Percentiles rank a stretch among this genome's conserved stretches.
These are phyloP conservation scores for Troilus luridus DNA, from an alignment of 2,888 invertebrate species.

Conservation along the genomic window DNA sequence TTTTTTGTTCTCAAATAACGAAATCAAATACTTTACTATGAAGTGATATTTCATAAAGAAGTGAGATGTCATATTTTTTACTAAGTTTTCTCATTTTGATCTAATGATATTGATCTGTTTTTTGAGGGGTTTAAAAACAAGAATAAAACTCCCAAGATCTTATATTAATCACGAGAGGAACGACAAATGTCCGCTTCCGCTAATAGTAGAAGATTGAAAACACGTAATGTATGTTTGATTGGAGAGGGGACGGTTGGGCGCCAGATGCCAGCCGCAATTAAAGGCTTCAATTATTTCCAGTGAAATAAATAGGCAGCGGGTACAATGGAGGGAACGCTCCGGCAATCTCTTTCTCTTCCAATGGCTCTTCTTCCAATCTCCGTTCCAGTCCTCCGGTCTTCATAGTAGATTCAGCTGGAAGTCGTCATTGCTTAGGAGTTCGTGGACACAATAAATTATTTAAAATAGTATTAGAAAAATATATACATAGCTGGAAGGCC, in stretches of 20 bases:
- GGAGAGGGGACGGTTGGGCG: constrained; percentile 7
- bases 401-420: background rate
- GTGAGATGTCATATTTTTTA: too few relatives aligned
- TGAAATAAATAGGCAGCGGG: constrained; percentile 24
- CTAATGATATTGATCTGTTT: background rate
- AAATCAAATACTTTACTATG: too few relatives aligned
- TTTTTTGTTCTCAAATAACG: too few relatives aligned
- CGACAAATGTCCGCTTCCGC: background rate
- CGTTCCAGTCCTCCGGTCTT: background rate
- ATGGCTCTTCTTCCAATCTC: background rate
- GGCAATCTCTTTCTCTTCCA: background rate
- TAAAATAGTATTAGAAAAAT: too few relatives aligned
- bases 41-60: too few relatives aligned
- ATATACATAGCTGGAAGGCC: too few relatives aligned
- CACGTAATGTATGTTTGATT: constrained; percentile 22
- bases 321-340: constrained; percentile 22
- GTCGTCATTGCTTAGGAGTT: background rate
- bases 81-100: too few relatives aligned
- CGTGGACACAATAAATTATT: too few relatives aligned
- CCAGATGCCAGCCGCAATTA: constrained; percentile 39
- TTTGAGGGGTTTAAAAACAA: background rate
- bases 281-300: constrained; percentile 48
- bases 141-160: background rate
- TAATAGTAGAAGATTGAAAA: constrained; percentile 34
- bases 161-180: background rate